phyloP scores from a whole-genome alignment of 2,113 vertebrate genomes.

The Gallinago media region DNA sequence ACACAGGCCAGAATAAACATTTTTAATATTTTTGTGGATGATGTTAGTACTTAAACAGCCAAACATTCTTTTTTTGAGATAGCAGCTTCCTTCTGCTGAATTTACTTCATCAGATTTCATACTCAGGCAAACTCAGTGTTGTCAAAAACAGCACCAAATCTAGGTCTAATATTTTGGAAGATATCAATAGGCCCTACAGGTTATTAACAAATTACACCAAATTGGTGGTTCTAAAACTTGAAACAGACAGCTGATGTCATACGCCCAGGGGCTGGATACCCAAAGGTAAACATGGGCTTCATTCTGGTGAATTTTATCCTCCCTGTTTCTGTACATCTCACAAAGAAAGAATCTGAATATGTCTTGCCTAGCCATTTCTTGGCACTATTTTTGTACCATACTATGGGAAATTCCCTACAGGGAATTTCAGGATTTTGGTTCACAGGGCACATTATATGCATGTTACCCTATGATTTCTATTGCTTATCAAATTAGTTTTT shows the following conservation, averaged over 20 bases:
- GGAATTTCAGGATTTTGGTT: background rate
- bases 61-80: background rate
- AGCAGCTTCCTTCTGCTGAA: background rate
- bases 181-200: rapidly evolving
- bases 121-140: background rate
- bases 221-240: background rate
- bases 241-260: background rate
- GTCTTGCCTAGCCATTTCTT: background rate
- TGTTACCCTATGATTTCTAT: background rate
- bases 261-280: background rate
- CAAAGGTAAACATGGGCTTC: background rate
- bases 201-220: background rate
- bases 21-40: background rate
- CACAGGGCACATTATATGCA: background rate
- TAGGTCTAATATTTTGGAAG: background rate
- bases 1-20: background rate
- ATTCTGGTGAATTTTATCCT: background rate
- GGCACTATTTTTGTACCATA: background rate
- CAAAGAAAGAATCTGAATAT: background rate
- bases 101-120: background rate
- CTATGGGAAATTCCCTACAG: background rate
- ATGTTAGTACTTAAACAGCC: background rate
- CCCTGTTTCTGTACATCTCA: background rate
- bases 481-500: background rate
- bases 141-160: background rate